Evolutionary conservation across 2,888 invertebrate genomes (phyloP).

Genomic region (Eupithecia tripunctaria): DNA sequence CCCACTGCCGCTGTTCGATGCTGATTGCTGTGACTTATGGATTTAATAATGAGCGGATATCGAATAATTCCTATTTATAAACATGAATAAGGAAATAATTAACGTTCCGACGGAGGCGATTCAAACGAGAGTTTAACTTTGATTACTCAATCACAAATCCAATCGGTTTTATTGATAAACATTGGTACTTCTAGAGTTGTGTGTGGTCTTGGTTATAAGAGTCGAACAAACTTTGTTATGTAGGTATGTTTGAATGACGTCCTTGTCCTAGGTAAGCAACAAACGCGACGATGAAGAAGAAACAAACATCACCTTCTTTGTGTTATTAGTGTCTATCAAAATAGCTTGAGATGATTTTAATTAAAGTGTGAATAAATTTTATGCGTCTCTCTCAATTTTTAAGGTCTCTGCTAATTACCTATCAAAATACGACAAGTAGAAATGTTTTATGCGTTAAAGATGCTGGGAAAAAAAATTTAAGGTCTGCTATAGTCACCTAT

Average conservation of each 20-base stretch:
- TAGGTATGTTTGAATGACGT: background rate
- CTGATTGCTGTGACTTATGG: slow-evolving; percentile 66
- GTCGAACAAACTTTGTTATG: background rate
- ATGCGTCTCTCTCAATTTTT: no score
- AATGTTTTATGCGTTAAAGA: no score
- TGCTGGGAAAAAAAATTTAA: no score
- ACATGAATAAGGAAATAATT: slow-evolving; percentile 42
- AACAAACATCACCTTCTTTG: background rate
- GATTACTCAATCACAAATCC: slow-evolving; percentile 35
- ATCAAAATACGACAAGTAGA: no score
- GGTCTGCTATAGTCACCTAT: no score
- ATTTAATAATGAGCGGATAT: slow-evolving; percentile 59
- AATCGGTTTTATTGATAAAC: slow-evolving; percentile 24
- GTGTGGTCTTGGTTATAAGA: slow-evolving; percentile 4
- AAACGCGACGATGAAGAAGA: background rate
- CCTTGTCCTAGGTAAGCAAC: background rate
- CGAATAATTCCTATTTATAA: slow-evolving; percentile 40
- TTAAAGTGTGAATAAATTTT: no score
- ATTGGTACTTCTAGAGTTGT: background rate
- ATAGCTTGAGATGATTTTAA: background rate
- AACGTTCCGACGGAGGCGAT: slow-evolving; percentile 25
- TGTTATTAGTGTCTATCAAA: background rate
- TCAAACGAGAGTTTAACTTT: slow-evolving; percentile 17
- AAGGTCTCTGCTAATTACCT: no score
- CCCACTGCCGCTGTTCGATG: slow-evolving; percentile 57